Evolutionary conservation across 2,888 invertebrate genomes (phyloP).

Genomic region (Pterostichus madidus): DNA sequence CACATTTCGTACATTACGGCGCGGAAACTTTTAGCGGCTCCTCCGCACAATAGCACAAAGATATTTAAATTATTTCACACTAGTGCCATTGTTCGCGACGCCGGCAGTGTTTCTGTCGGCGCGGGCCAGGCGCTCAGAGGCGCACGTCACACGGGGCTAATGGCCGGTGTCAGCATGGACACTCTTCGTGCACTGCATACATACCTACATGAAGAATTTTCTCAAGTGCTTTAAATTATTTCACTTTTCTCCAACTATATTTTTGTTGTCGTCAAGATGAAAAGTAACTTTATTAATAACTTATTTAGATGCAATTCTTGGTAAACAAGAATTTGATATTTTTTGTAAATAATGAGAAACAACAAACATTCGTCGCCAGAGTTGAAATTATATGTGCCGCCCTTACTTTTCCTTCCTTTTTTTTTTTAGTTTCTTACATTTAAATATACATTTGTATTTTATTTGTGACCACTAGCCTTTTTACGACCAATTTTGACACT

Average conservation of each 20-base stretch:
- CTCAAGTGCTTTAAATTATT: conserved; percentile 44
- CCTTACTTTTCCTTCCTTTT: too few relatives aligned
- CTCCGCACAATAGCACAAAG: conserved; percentile 69
- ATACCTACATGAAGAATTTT: conserved; percentile 18
- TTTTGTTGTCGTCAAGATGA: conserved; percentile 19
- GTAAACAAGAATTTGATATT: not conserved
- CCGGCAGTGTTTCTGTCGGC: conserved; percentile 2
- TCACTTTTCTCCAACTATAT: conserved; percentile 47
- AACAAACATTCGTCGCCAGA: too few relatives aligned
- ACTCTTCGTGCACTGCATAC: not conserved
- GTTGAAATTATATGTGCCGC: too few relatives aligned
- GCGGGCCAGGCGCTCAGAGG: conserved; percentile 6
- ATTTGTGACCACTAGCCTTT: too few relatives aligned
- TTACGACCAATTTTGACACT: too few relatives aligned
- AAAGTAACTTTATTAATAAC: conserved; percentile 3
- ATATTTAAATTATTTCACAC: conserved; percentile 71
- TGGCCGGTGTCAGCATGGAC: conserved; percentile 16
- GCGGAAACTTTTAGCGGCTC: conserved; percentile 68
- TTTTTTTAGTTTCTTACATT: too few relatives aligned
- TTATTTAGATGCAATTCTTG: not conserved
- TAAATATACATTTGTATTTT: too few relatives aligned
- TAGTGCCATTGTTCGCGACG: conserved; percentile 59
- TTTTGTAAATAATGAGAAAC: not conserved
- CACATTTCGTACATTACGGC: conserved; percentile 70
- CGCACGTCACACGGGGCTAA: conserved; percentile 33